Percentiles rank a stretch among this genome's conserved stretches.
These are phyloP conservation scores for Gopherus flavomarginatus DNA, from an alignment of 2,113 vertebrate genomes.

Conservation along the genomic window DNA sequence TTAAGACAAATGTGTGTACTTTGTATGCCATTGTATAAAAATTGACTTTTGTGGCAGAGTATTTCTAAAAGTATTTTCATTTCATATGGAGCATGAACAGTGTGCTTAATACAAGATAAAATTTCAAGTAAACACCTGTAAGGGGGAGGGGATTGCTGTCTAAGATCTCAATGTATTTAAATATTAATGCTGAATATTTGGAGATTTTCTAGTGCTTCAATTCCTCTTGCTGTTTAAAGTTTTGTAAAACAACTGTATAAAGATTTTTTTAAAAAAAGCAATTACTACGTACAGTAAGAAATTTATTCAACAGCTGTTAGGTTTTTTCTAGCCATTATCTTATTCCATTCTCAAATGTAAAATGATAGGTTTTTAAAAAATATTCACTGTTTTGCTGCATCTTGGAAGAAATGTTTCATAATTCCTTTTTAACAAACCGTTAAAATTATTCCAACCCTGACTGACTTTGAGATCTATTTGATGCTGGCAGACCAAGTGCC, in stretches of 20 bases:
- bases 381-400: not conserved
- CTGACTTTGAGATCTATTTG: not conserved
- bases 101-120: not conserved
- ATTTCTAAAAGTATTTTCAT: not conserved
- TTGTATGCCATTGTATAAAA: not conserved
- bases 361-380: not conserved
- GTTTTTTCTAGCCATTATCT: not conserved
- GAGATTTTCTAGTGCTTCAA: not conserved
- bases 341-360: not conserved
- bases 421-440: not conserved
- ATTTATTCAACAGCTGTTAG: not conserved
- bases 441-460: not conserved
- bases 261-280: not conserved
- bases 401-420: not conserved
- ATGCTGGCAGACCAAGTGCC: not conserved
- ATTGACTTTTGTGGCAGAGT: not conserved
- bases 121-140: not conserved
- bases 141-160: not conserved
- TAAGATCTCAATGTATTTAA: not conserved
- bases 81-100: not conserved
- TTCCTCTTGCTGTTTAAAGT: not conserved
- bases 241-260: not conserved
- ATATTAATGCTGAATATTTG: not conserved
- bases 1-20: constrained; percentile 20
- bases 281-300: not conserved